phyloP scores from a whole-genome alignment of 2,113 vertebrate genomes.

The Mirounga angustirostris region DNA sequence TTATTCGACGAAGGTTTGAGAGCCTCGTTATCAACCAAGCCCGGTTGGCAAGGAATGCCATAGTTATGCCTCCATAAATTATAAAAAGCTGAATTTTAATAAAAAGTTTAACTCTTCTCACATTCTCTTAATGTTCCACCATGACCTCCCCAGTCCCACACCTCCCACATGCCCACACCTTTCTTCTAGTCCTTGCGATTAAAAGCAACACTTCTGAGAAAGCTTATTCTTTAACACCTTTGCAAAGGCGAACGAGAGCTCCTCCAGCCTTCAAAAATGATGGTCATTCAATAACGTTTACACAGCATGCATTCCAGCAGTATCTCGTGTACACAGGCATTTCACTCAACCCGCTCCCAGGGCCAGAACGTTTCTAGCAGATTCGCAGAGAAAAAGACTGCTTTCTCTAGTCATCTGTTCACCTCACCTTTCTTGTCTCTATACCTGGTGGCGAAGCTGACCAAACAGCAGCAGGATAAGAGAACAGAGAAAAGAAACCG shows the following conservation, averaged over 20 bases:
- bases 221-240: slow-evolving; percentile 33
- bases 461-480: slow-evolving; percentile 6
- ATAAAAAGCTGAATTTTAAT: slow-evolving; percentile 38
- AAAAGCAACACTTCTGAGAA: slow-evolving; percentile 41
- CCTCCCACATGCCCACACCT: neutral
- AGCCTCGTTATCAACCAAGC: slow-evolving; percentile 19
- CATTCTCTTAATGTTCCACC: slow-evolving; percentile 26
- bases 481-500: slow-evolving; percentile 10
- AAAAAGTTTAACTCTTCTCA: neutral
- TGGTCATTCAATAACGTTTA: slow-evolving; percentile 36
- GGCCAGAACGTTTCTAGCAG: slow-evolving; percentile 22
- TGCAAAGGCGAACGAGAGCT: slow-evolving; percentile 27
- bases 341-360: slow-evolving; percentile 59
- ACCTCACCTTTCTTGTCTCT: neutral
- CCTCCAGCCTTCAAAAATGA: slow-evolving; percentile 44
- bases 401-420: neutral
- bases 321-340: slow-evolving; percentile 45
- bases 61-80: slow-evolving; percentile 22
- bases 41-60: neutral
- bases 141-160: neutral
- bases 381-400: slow-evolving; percentile 30
- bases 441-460: neutral
- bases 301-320: slow-evolving; percentile 41
- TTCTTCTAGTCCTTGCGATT: slow-evolving; percentile 50
- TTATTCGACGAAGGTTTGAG: slow-evolving; percentile 44